A percentile compares a stretch with the other conserved stretches of the same genome.
Evolutionary conservation across 1,140 invertebrate species (phyloP).

Genomic region (Oryzaephilus surinamensis): DNA sequence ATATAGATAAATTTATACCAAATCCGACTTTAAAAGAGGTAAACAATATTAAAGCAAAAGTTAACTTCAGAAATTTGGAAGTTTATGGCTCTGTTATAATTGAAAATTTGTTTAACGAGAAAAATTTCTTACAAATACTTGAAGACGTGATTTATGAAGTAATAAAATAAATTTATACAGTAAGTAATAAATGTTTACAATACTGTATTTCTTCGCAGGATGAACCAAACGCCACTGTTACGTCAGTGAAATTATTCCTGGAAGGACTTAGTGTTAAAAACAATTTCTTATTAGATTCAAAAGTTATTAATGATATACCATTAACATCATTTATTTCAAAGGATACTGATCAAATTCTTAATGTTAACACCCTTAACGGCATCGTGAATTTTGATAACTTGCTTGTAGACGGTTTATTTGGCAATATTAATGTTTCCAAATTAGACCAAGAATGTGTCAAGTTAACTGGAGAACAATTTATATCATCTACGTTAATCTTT

Average conservation of each 20-base stretch:
- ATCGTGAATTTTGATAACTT: constrained; percentile 36
- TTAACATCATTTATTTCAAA: constrained; percentile 36
- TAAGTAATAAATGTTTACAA: too few relatives aligned
- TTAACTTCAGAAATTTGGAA: constrained; percentile 36
- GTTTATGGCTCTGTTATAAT: constrained; percentile 37
- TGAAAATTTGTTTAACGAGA: constrained; percentile 29
- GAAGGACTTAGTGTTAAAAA: constrained; percentile 27
- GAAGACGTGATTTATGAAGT: constrained; percentile 33
- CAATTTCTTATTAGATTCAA: constrained; percentile 28
- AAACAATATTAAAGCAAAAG: constrained; percentile 33
- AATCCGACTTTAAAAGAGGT: constrained; percentile 37
- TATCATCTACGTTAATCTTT: constrained; percentile 26
- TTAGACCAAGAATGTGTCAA: constrained; percentile 31
- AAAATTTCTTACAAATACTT: constrained; percentile 28
- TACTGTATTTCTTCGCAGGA: constrained; percentile 19
- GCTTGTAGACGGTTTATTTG: constrained; percentile 26
- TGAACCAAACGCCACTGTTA: constrained; percentile 28
- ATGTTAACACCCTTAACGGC: constrained; percentile 30
- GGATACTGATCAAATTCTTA: constrained; percentile 34
- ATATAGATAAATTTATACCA: constrained; percentile 34
- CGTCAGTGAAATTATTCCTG: constrained; percentile 34
- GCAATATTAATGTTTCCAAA: constrained; percentile 34
- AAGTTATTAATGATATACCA: constrained; percentile 33
- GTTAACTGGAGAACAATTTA: constrained; percentile 30
- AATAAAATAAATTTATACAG: too few relatives aligned